Percentiles rank a stretch among this genome's conserved stretches.
Conservation (phyloP, 2,113 vertebrate species). For the Otocyon megalotis region DNA sequence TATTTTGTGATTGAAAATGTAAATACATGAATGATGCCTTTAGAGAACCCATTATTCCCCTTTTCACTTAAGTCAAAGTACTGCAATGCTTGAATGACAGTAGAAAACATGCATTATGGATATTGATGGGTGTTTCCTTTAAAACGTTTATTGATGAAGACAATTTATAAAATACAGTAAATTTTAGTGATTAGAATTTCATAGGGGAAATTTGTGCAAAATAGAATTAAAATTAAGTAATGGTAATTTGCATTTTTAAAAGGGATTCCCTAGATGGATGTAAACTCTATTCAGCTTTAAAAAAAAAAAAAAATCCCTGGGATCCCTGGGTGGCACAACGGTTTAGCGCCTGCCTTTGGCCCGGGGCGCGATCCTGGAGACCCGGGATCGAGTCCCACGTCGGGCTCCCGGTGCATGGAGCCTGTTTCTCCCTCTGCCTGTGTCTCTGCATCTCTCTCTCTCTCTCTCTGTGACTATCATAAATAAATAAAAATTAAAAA, state of each 20-base stretch:
- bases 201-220: neutral
- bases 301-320: constrained; percentile 30
- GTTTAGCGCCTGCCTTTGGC: no score
- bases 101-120: neutral
- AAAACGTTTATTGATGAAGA: constrained; percentile 13
- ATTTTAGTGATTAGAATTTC: constrained; percentile 25
- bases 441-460: no score
- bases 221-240: constrained; percentile 32
- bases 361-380: no score
- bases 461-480: no score
- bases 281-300: constrained; percentile 6
- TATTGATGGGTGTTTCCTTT: neutral
- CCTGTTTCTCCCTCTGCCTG: no score
- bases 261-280: neutral
- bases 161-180: neutral
- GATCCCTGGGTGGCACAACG: no score
- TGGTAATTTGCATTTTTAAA: constrained; percentile 50
- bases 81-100: neutral
- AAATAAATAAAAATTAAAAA: no score
- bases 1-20: constrained; percentile 56
- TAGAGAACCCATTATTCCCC: neutral
- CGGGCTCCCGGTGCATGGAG: no score
- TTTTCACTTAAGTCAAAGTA: constrained; percentile 27
- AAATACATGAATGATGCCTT: constrained; percentile 43
- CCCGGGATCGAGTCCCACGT: no score